phyloP scores from a whole-genome alignment of 2,113 vertebrate species.

The Indicator maculatus region DNA sequence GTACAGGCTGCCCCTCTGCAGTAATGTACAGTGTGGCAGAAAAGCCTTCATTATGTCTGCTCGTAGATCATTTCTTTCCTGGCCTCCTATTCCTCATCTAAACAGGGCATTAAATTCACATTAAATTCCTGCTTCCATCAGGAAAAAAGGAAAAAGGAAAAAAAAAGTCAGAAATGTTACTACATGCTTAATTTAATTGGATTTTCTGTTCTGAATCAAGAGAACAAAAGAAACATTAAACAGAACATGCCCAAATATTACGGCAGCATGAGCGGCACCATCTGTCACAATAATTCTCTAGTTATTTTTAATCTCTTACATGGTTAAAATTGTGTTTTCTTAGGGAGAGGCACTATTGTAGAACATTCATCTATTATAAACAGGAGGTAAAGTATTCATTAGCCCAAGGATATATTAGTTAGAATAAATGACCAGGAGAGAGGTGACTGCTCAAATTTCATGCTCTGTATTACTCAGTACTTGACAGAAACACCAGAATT shows the following conservation, averaged over 20 bases:
- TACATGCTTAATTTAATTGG: slow-evolving; percentile 57
- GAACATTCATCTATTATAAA: slow-evolving; percentile 56
- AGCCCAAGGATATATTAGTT: not conserved
- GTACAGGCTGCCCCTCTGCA: not conserved
- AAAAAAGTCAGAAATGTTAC: slow-evolving; percentile 51
- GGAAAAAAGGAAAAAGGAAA: slow-evolving; percentile 1
- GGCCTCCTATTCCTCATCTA: not conserved
- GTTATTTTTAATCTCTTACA: slow-evolving; percentile 73
- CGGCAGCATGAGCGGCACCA: slow-evolving; percentile 65
- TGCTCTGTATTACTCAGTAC: not conserved
- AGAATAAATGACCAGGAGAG: not conserved
- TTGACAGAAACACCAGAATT: not conserved
- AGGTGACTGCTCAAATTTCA: not conserved
- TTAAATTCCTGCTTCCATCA: slow-evolving; percentile 7
- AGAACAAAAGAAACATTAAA: slow-evolving; percentile 61
- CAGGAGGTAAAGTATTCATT: slow-evolving; percentile 20
- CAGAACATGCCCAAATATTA: slow-evolving; percentile 71
- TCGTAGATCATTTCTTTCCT: not conserved
- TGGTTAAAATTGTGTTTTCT: slow-evolving; percentile 72
- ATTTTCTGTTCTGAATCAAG: slow-evolving; percentile 69
- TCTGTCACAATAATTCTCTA: slow-evolving; percentile 78
- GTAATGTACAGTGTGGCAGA: not conserved
- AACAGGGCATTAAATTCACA: slow-evolving; percentile 4
- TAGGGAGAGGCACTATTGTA: slow-evolving; percentile 44
- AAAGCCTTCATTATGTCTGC: not conserved